phyloP scores from a whole-genome alignment of 2,113 vertebrate species.

The Myodes glareolus region DNA sequence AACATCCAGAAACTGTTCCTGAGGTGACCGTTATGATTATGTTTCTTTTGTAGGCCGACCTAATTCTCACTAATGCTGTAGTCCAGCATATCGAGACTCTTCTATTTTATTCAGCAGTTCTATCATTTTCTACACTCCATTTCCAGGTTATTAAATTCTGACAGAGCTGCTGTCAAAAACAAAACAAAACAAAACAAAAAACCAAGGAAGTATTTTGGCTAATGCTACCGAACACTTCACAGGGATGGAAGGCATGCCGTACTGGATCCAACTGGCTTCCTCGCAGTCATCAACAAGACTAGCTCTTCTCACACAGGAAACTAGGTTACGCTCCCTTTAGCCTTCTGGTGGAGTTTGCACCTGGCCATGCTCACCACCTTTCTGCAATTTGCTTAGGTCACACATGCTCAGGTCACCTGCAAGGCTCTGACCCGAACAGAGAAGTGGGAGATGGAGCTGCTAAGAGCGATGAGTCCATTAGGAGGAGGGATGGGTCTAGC shows the following conservation, averaged over 20 bases:
- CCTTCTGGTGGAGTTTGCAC: background rate
- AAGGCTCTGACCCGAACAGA: background rate
- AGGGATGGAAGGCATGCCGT: background rate
- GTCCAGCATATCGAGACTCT: background rate
- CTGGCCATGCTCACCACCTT: background rate
- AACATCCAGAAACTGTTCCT: conserved; percentile 29
- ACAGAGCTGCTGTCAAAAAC: background rate
- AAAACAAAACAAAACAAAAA: too few species aligned
- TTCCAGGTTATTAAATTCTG: conserved; percentile 38
- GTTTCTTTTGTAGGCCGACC: background rate
- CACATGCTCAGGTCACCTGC: background rate
- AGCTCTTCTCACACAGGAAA: background rate
- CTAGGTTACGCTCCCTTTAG: background rate
- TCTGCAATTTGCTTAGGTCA: background rate
- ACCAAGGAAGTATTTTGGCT: background rate
- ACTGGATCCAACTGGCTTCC: background rate
- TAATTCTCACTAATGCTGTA: background rate
- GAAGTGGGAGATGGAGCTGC: background rate
- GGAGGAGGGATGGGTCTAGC: background rate
- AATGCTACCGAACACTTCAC: background rate
- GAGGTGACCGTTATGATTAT: background rate
- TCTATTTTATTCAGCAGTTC: background rate
- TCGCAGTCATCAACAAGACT: background rate
- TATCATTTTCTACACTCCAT: background rate
- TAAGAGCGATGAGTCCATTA: background rate